phyloP scores from a whole-genome alignment of 2,113 vertebrate species.

The Cettia cetti region DNA sequence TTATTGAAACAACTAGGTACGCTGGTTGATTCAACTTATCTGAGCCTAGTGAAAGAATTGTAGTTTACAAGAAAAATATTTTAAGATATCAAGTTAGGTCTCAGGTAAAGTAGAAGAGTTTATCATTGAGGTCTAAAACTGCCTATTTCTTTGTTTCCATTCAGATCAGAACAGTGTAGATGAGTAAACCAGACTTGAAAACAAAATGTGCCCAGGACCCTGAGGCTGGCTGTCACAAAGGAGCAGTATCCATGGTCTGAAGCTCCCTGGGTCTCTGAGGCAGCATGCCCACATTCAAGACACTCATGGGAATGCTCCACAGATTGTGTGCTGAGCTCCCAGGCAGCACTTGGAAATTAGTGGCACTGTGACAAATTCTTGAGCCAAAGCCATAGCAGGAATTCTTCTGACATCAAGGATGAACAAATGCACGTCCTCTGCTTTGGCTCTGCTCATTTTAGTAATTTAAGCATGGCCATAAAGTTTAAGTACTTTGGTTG shows the following conservation, averaged over 20 bases:
- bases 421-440: not conserved
- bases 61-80: not conserved
- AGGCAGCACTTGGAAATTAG: not conserved
- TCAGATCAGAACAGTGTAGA: not conserved
- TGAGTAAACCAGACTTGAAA: not conserved
- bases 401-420: not conserved
- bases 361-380: rapidly evolving
- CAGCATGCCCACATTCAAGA: not conserved
- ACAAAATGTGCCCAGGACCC: not conserved
- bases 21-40: not conserved
- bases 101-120: not conserved
- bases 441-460: not conserved
- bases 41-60: not conserved
- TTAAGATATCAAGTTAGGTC: not conserved
- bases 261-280: not conserved
- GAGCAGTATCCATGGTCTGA: not conserved
- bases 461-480: not conserved
- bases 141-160: not conserved
- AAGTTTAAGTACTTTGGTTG: not conserved
- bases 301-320: rapidly evolving
- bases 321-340: not conserved
- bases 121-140: not conserved
- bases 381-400: not conserved
- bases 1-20: not conserved
- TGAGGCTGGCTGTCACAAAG: not conserved